Evolutionary conservation across 2,113 vertebrate species (phyloP).

Genomic region (Scartelaos histophorus): DNA sequence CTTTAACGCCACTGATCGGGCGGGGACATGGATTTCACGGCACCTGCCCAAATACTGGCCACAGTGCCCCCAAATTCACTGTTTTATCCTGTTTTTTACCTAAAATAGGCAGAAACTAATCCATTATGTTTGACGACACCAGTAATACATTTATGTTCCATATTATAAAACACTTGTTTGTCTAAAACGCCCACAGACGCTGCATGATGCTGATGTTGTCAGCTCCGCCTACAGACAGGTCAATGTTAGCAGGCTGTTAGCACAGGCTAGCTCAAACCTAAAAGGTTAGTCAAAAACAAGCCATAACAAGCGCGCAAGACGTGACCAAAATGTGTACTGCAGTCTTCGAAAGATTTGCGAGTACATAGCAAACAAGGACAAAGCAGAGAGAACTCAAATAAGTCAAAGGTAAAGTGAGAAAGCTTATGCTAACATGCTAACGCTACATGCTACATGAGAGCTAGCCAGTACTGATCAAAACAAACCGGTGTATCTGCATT

Average conservation of each 20-base stretch:
- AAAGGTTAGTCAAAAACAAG: neutral
- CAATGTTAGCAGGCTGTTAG: constrained; percentile 31
- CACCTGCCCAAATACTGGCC: neutral
- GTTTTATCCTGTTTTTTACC: neutral
- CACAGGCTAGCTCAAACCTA: neutral
- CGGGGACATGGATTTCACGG: neutral
- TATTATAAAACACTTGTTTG: neutral
- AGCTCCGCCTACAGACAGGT: constrained; percentile 45
- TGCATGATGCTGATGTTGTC: constrained; percentile 16
- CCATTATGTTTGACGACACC: neutral
- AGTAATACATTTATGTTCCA: neutral
- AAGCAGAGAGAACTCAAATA: neutral
- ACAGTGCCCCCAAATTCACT: neutral
- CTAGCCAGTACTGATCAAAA: neutral
- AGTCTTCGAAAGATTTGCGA: neutral
- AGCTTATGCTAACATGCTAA: constrained; percentile 17
- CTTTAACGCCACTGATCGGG: constrained; percentile 46
- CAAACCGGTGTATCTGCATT: neutral
- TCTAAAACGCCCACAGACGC: constrained; percentile 18
- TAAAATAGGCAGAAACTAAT: neutral
- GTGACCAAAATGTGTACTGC: neutral
- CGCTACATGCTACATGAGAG: neutral
- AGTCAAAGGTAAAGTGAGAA: constrained; percentile 46
- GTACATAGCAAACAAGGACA: neutral
- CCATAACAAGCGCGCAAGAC: no score